Conservation (phyloP, 1,140 invertebrate genomes). For the Melitaea cinxia region DNA sequence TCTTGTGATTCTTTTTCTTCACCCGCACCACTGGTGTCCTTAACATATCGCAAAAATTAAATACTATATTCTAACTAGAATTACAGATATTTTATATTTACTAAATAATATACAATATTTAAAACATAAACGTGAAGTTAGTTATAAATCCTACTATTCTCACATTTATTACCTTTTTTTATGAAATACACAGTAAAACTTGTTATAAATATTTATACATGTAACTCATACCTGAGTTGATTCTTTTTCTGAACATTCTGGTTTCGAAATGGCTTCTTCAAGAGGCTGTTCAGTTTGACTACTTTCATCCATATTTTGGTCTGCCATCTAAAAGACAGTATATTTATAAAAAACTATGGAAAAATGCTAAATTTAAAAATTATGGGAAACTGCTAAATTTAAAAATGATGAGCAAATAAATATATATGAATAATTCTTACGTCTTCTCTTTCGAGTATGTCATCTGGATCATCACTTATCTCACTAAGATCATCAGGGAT, state of each 20-base stretch:
- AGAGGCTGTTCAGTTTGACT: slow-evolving; percentile 55
- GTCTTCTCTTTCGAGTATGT: slow-evolving; percentile 90
- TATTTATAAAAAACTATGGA: background rate
- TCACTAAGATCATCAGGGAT: slow-evolving; percentile 90
- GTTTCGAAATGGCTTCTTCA: slow-evolving; percentile 55
- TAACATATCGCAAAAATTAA: slow-evolving; percentile 22
- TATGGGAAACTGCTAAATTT: background rate
- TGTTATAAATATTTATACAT: no score
- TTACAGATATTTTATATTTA: background rate
- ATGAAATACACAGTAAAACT: no score
- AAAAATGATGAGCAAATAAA: background rate
- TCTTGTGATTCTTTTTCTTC: slow-evolving; percentile 75
- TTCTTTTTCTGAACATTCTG: slow-evolving; percentile 65
- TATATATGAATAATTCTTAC: slow-evolving; percentile 67
- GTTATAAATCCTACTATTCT: no score
- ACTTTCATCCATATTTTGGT: slow-evolving; percentile 68
- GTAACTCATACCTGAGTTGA: slow-evolving; percentile 73
- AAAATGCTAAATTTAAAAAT: background rate
- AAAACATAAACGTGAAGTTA: no score
- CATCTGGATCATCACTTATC: slow-evolving; percentile 93
- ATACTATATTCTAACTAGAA: background rate
- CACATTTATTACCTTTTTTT: no score
- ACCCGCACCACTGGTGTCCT: slow-evolving; percentile 67
- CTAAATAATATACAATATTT: background rate
- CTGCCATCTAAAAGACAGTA: slow-evolving; percentile 64